Conservation (phyloP, 2,888 invertebrate species). For the Villa cingulata region DNA sequence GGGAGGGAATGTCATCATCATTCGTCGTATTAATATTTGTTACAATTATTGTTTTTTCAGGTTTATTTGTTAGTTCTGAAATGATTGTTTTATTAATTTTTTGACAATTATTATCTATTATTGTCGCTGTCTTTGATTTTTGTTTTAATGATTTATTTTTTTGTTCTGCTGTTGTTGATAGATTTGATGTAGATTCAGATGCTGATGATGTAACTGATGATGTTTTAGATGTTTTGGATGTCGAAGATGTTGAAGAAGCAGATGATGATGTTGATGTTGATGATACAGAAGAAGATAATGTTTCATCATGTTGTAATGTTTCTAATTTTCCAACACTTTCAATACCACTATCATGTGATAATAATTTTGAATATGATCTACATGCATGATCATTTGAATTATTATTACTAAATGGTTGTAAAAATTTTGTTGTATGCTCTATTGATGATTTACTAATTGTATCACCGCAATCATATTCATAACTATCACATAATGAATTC, state of each 20-base stretch:
- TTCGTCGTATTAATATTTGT: no score
- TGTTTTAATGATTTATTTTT: not conserved
- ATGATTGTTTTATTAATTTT: no score
- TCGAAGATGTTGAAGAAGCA: not conserved
- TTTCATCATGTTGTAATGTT: conserved; percentile 8
- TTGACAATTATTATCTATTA: no score
- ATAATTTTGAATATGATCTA: conserved; percentile 18
- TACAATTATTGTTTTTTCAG: no score
- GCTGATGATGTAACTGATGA: conserved; percentile 2
- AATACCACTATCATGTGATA: conserved; percentile 35
- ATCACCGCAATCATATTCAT: not conserved
- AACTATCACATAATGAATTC: not conserved
- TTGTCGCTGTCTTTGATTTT: no score
- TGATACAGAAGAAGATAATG: conserved; percentile 11
- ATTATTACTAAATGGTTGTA: not conserved
- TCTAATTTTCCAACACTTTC: conserved; percentile 22
- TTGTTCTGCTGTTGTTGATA: not conserved
- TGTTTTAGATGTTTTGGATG: not conserved
- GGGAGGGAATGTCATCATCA: no score
- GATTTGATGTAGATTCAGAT: conserved; percentile 1
- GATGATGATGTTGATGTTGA: conserved; percentile 12
- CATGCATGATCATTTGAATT: conserved; percentile 6
- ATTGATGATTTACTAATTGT: not conserved
- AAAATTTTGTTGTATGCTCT: not conserved
- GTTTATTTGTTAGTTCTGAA: no score